Percentiles rank a stretch among this genome's conserved stretches.
phyloP scores from a whole-genome alignment of 2,113 vertebrate genomes.

The Eulemur macaco region DNA sequence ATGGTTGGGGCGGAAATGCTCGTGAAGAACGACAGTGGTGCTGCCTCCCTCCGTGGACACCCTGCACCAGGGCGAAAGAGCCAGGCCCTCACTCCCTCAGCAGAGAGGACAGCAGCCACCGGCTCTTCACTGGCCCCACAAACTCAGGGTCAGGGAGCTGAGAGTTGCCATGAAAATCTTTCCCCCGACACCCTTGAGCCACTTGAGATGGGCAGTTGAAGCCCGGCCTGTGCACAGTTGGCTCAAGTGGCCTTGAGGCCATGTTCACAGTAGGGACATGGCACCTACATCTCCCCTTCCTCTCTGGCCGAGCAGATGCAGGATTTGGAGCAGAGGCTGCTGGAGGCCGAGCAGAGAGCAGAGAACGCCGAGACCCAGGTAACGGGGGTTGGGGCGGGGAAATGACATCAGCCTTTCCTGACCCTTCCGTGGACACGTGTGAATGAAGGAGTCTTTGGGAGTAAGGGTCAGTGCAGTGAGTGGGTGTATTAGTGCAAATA shows the following conservation, averaged over 20 bases:
- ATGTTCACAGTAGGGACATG: accelerated
- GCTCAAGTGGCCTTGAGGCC: background rate
- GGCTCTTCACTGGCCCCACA: background rate
- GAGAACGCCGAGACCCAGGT: conserved; percentile 96
- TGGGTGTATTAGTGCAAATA: background rate
- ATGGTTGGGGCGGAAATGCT: background rate
- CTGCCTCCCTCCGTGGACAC: background rate
- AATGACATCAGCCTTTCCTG: background rate
- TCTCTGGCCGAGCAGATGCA: conserved; percentile 90
- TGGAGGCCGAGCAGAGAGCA: conserved; percentile 93
- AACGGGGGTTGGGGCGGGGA: conserved; percentile 11
- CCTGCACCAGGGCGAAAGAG: background rate
- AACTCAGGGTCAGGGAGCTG: background rate
- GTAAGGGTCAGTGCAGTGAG: background rate
- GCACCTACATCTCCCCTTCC: background rate
- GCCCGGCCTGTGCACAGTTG: background rate
- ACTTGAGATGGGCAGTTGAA: background rate
- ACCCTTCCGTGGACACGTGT: background rate
- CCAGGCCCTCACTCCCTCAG: background rate
- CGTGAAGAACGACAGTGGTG: background rate
- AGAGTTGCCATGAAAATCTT: background rate
- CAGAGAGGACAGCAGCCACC: background rate
- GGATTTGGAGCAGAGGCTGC: conserved; percentile 94
- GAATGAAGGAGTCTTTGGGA: background rate
- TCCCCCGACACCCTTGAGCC: background rate